A percentile compares a stretch with the other conserved stretches of the same genome.
phyloP scores from a whole-genome alignment of 2,888 invertebrate species.

The Eupeodes latifasciatus region DNA sequence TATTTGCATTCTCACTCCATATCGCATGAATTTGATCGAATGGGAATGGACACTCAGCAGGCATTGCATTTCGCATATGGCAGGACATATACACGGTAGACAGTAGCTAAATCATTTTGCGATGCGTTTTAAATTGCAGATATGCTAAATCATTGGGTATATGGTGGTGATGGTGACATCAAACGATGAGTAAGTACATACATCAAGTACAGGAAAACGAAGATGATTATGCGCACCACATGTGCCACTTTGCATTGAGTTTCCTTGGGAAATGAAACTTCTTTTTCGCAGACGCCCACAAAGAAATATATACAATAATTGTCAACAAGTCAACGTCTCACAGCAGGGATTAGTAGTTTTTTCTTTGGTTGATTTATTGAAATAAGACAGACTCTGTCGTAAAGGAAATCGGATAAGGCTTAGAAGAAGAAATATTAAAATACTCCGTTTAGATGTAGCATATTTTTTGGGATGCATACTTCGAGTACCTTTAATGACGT shows the following conservation, averaged over 20 bases:
- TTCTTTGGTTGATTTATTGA: not conserved
- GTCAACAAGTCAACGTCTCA: slow-evolving; percentile 20
- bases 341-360: slow-evolving; percentile 16
- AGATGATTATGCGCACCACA: slow-evolving; percentile 51
- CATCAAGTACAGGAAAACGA: slow-evolving; percentile 22
- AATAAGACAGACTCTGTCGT: slow-evolving; percentile 30
- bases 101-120: slow-evolving; percentile 59
- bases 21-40: slow-evolving; percentile 55
- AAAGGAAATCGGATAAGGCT: not conserved
- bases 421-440: not conserved
- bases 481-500: no score
- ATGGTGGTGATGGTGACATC: slow-evolving; percentile 10
- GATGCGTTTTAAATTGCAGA: slow-evolving; percentile 59
- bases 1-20: slow-evolving; percentile 72
- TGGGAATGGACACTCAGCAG: slow-evolving; percentile 18
- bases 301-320: slow-evolving; percentile 6
- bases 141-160: not conserved
- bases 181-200: slow-evolving; percentile 26
- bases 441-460: no score
- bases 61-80: not conserved
- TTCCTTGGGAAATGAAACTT: slow-evolving; percentile 9
- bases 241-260: slow-evolving; percentile 59
- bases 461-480: no score
- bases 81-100: not conserved
- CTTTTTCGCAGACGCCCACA: slow-evolving; percentile 42